Evolutionary conservation across 2,797 vertebrate genomes (phyloP), one percentile per base, ranked within the genome.

Genomic region (Mus caroli): DNA sequence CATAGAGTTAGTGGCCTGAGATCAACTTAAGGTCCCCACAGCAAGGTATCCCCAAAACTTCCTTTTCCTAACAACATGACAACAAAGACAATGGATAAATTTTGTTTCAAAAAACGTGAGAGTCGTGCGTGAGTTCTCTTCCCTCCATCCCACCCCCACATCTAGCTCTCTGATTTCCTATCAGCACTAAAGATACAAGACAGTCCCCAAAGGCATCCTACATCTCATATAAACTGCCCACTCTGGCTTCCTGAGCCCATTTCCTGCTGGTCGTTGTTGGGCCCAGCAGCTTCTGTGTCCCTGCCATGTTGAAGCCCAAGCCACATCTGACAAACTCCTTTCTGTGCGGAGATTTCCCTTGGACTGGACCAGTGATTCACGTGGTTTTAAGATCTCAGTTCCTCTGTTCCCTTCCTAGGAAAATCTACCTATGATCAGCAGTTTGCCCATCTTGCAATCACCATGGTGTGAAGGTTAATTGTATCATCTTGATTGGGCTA

Each of bases 41-140:
- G 20, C 31, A 85, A 77, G 52, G 3, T 17, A n/a, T 13, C 50
- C 28, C 13, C 40, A 77, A 96, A 94, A 80, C 4, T 43, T 88
- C 73, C 22, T 77, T 88, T 37, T 92, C 50, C 37, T 54, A 64
- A 52, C 34, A 86, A 91, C 89, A 84, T 80, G 9, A 56, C 58
- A 86, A 77, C 34, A 83, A 88, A 94, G 76, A 22, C 43, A 95
- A 84, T 14, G 50, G 2, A 24, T 75, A 40, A 22, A 56, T 88
- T 26, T 90, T 93, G 88, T 88, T 97, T 13, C 34, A 76, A 80
- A 92, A 84, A 26, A 84, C 14, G 19, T 56, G 40, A 82, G 17
- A 34, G 31, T 85, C 60, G 60, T 22, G 20, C 22, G 64, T 26
- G 14, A 95, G 26, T 76, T 43, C 58, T 87, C 13, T 92, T 60